Base-by-base conservation (phyloP, 2,888 invertebrate genomes). In the Apodemia mormo region DNA sequence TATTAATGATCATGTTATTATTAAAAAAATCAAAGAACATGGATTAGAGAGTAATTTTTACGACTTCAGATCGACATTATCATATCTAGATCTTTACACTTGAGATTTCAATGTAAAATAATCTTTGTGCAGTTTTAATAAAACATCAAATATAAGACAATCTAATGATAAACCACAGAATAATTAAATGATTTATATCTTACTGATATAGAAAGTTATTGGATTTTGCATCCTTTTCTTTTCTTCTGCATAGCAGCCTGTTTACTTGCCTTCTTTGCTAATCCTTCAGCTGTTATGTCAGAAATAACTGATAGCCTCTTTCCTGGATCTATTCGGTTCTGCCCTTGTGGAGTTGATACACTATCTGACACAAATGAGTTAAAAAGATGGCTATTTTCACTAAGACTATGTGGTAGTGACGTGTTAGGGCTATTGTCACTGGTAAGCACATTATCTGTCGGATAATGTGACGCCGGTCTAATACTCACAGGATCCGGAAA, bases 401-500 rank as follows among this genome's bases (percentile, higher is more conserved):
- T 92, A 74, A 88, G 83, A 73, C 92, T 92, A 72, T 91, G 89
- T n/a, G 88, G 80, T 65, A 92, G 78, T 12, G 78, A 82, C 7
- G 79, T 75, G 29, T 82, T 81, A 10, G 78, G 76, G 37, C 70
- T 79, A 1, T 87, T 85, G 30, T 77, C 79, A 56, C 74, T 76
- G n/a, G 81, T 78, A 12, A 81, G 75, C 2, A 76, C 72, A 70
- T 85, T 80, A 22, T 89, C 92, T 5, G 87, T 85, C 1, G 92
- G 87, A 68, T 93, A 93, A 75, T 92, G 92, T 0, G 93, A 93
- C 0, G 93, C 93, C 0, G 93, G 92, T 67, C 93, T 81, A 56
- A 93, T 93, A 74, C 92, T 91, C 22, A 93, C 83, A 5, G 93
- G 93, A 70, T 93, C 93, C 0, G 93, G 93, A 68, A 93, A 93